Evolutionary conservation across 37 sponge, comb jelly and placozoan species (phyloP), one percentile per base, ranked within the genome.

Genomic region (Spongilla lacustris): DNA sequence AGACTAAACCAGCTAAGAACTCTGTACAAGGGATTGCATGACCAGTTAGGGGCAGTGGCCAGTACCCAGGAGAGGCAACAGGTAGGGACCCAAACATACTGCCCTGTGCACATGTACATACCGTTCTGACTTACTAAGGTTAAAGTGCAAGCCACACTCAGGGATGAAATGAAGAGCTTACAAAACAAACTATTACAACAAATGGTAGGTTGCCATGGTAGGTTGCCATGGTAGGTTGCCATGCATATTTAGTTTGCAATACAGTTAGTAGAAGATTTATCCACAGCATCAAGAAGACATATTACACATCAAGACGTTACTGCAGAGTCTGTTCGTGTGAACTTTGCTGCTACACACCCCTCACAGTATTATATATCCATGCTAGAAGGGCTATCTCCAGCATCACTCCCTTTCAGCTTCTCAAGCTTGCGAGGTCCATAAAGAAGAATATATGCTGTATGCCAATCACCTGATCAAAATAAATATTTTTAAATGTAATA

Each of bases 381-480:
- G 21, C 58, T 58, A 1, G 58, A 58, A 58, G 58, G 58, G 11
- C 29, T 27, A 36, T 77, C 38, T 10, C 1, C n/a, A n/a, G n/a
- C 33, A 58, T 1, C 14, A 58, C 58, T 76, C 35, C 86, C 83
- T 24, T 68, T 73, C 73, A 87, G 29, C 73, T 89, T 87, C 48
- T 85, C 90, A 10, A 95, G 77, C 27, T 80, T 50, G 24, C 80
- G 74, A 26, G 96, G 94, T 17, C 78, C 96, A 71, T 99, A 99
- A 36, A 99, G 80, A 4, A 99, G 88, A 28, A 97, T 93, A 75
- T 99, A 99, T 1, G 99, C 99, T 14, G 87, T 92, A 71, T 99
- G 99, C 96, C 98, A 95, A 80, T 99, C 99, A 70, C 99, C 96
- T 95, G 90, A 11, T 49, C 23, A 19, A 79, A 36, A 5, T 24